Evolutionary conservation across 2,113 vertebrate genomes (phyloP), one percentile per base, ranked within the genome.

Genomic region (Oplegnathus fasciatus): DNA sequence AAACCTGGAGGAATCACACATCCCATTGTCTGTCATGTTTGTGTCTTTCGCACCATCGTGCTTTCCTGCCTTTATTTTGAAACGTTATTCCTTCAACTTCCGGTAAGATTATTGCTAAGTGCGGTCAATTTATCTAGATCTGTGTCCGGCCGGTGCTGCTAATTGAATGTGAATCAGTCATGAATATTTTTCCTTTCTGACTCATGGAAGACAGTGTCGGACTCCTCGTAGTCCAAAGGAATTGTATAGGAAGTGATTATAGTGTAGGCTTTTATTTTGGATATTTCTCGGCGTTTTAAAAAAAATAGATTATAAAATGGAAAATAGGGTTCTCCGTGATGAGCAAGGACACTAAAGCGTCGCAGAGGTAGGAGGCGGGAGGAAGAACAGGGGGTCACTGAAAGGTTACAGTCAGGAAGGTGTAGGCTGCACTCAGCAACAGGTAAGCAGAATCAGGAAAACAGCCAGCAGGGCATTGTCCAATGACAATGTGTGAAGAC

Each of bases 41-140:
- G 13, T 20, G 2, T 46, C 8, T 24, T 42, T 28, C 22, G 15
- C 30, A 1, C 6, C 2, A 15, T n/a, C 1, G 5, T 10, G 22
- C 8, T 22, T 26, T 8, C 0, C 3, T 34, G 11, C 9, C 2
- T 75, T 90, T 88, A 86, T 81, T 86, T 78, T 91, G 74, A 83
- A 88, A 85, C 9, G 5, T 0, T 0, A 58, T 4, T 60, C 20
- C 1, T 24, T 10, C 0, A 42, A 24, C n/a, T 79, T 93, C 88
- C 62, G 1, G 57, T 68, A 10, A 4, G 7, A 15, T n/a, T 70
- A 20, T 52, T 50, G 0, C 37, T 68, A 40, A 80, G 46, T 74
- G 0, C 9, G 1, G 10, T 9, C 0, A 24, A 0, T 50, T 85
- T 13, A 78, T 6, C 2, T 5, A 73, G 26, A 13, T 78, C 5